phyloP scores from a whole-genome alignment of 2,113 vertebrate species.

The Fulica atra region DNA sequence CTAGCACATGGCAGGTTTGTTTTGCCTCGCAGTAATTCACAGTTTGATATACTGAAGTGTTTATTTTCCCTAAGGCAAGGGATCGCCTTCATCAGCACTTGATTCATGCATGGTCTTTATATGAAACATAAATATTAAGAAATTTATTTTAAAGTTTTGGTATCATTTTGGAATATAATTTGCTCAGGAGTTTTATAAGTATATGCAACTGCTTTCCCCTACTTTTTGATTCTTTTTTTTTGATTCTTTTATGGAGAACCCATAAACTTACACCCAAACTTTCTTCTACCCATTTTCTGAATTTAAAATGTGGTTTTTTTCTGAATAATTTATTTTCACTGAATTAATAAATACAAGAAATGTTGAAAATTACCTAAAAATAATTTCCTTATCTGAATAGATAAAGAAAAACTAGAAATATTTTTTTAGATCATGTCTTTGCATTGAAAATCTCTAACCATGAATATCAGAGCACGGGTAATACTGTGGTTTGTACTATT shows the following conservation, averaged over 20 bases:
- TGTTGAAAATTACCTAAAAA: not conserved
- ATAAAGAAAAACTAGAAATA: not conserved
- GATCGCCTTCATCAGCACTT: not conserved
- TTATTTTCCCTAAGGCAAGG: not conserved
- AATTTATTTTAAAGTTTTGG: not conserved
- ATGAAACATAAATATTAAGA: not conserved
- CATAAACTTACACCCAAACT: not conserved
- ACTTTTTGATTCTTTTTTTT: not conserved
- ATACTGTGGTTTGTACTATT: not conserved
- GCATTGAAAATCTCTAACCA: not conserved
- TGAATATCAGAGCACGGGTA: not conserved
- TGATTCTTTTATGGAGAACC: fast-evolving
- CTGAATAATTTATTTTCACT: not conserved
- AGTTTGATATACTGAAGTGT: not conserved
- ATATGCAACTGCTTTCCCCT: not conserved
- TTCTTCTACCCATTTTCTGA: not conserved
- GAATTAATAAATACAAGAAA: not conserved
- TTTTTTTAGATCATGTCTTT: not conserved
- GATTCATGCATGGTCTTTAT: not conserved
- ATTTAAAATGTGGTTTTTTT: not conserved
- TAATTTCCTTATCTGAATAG: not conserved
- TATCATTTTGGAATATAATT: not conserved
- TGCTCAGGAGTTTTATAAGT: not conserved
- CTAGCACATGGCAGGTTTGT: not conserved
- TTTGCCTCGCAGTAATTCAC: not conserved